Conservation (phyloP, 2,797 vertebrate genomes). For the Salarias fasciatus region DNA sequence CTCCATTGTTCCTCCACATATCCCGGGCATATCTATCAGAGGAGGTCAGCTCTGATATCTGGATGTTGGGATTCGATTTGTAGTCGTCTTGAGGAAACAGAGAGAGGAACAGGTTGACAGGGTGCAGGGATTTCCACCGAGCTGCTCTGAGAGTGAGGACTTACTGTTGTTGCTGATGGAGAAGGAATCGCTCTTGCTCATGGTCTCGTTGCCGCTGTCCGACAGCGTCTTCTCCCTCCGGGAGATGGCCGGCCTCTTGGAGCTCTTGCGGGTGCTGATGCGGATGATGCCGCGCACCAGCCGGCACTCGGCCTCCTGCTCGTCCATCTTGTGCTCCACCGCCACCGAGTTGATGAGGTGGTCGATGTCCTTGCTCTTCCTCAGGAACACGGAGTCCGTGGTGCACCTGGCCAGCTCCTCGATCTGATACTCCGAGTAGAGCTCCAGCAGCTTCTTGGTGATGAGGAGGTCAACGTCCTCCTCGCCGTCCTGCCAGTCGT, state of each 20-base stretch:
- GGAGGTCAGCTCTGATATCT: slow-evolving; percentile 91
- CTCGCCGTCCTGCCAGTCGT: slow-evolving; percentile 86
- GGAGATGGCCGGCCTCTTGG: slow-evolving; percentile 58
- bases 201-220: slow-evolving; percentile 93
- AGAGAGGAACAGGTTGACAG: background rate
- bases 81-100: slow-evolving; percentile 76
- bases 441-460: slow-evolving; percentile 92
- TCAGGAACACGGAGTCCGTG: slow-evolving; percentile 93
- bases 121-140: no score
- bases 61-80: slow-evolving; percentile 84
- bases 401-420: slow-evolving; percentile 96
- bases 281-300: slow-evolving; percentile 95
- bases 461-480: slow-evolving; percentile 91
- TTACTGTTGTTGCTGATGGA: slow-evolving; percentile 91
- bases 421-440: slow-evolving; percentile 97
- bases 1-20: slow-evolving; percentile 88
- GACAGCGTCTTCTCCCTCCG: slow-evolving; percentile 78
- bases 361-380: slow-evolving; percentile 92
- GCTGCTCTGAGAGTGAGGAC: slow-evolving; percentile 25
- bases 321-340: slow-evolving; percentile 93
- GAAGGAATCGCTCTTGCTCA: slow-evolving; percentile 83
- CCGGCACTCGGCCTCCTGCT: slow-evolving; percentile 94
- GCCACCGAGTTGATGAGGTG: slow-evolving; percentile 95
- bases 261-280: slow-evolving; percentile 93
- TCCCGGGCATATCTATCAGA: slow-evolving; percentile 91